A percentile compares a stretch with the other conserved stretches of the same genome.
These are phyloP conservation scores for Campylorhamphus procurvoides DNA, from an alignment of 2,113 vertebrate species.

Conservation along the genomic window DNA sequence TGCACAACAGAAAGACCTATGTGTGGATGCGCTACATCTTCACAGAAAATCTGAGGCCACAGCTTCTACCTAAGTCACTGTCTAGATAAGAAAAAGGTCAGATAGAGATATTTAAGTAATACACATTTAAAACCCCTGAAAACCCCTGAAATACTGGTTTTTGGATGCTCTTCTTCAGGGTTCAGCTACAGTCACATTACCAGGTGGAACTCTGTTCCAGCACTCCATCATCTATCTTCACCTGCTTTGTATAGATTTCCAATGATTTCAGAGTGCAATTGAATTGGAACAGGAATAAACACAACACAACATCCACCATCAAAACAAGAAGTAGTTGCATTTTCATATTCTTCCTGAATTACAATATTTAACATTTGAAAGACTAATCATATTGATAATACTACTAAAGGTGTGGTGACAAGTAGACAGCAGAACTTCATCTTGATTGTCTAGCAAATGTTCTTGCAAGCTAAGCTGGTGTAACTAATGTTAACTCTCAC, in stretches of 20 bases:
- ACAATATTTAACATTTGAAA: neutral
- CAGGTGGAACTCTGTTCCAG: neutral
- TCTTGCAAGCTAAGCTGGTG: neutral
- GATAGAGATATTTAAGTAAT: neutral
- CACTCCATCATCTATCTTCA: neutral
- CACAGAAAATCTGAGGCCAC: neutral
- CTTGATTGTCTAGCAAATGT: neutral
- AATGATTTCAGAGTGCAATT: neutral
- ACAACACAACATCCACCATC: neutral
- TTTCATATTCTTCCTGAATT: neutral
- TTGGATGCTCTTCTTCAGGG: neutral
- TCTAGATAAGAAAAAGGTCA: neutral
- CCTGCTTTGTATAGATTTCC: neutral
- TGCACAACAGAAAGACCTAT: neutral
- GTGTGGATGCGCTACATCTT: neutral
- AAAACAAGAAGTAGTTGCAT: neutral
- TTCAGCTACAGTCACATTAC: neutral
- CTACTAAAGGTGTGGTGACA: neutral
- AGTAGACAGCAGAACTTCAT: neutral
- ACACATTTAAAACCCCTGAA: neutral
- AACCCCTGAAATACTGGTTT: neutral
- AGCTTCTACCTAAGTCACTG: neutral
- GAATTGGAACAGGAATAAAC: neutral
- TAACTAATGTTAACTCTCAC: neutral
- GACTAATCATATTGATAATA: neutral